Evolutionary conservation across 1,140 invertebrate genomes (phyloP).

Genomic region (Odontomachus brunneus): DNA sequence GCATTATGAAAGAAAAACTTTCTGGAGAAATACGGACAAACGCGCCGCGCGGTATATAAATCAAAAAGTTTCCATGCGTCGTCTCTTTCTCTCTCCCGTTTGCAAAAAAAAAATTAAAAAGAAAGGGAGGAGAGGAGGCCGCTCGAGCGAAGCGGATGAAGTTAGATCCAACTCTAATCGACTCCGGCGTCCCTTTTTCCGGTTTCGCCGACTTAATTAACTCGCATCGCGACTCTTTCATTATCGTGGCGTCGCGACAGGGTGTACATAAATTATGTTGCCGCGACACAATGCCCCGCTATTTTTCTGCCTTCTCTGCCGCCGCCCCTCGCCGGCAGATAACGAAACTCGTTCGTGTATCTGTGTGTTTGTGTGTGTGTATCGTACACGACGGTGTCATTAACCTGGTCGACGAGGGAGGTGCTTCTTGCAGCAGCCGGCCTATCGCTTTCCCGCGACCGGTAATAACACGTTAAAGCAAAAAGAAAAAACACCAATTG

Average conservation of each 20-base stretch:
- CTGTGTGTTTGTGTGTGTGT: no score
- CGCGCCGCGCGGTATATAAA: constrained; percentile 48
- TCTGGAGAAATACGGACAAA: constrained; percentile 53
- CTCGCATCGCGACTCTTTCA: constrained; percentile 72
- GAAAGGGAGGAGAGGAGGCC: neutral
- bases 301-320: constrained; percentile 58
- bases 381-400: constrained; percentile 2
- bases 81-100: neutral
- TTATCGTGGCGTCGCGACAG: constrained; percentile 69
- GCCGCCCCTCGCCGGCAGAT: constrained; percentile 1
- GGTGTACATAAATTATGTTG: constrained; percentile 74
- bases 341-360: neutral
- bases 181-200: constrained; percentile 60
- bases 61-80: constrained; percentile 55
- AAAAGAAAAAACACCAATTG: constrained; percentile 29
- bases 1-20: constrained; percentile 59
- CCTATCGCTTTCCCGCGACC: constrained; percentile 15
- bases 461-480: constrained; percentile 21
- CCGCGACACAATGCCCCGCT: constrained; percentile 61
- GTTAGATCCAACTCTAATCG: constrained; percentile 65
- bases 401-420: neutral
- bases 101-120: neutral
- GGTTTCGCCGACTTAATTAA: constrained; percentile 72
- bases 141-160: constrained; percentile 45
- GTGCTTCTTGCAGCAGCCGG: neutral